Evolutionary conservation across 2,888 invertebrate genomes (phyloP), one percentile per base, ranked within the genome.

Genomic region (Xestia ashworthii): DNA sequence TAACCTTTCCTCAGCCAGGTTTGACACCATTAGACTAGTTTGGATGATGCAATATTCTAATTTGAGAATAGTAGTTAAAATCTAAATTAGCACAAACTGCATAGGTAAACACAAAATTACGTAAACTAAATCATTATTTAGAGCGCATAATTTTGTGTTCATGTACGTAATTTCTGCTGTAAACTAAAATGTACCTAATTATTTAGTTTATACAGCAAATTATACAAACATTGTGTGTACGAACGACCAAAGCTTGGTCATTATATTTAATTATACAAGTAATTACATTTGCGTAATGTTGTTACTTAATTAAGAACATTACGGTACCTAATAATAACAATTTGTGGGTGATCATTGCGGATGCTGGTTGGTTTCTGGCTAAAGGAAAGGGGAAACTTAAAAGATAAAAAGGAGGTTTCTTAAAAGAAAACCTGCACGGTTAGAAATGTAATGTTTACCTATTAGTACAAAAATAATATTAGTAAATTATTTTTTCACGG

Each of bases 181-280:
- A 32, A 58, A 83, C 83, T 65, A 50, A 55, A 76, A 76, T 46
- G 64, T 32, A 41, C 41, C 32, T 77, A 81, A 75, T 78, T 32
- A 67, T 82, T 70, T 58, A 78, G 55, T 78, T 78, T 53, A 67
- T 32, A 71, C 64, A n/a, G 58, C 81, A 71, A 81, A 85, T 82
- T 80, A 85, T 81, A 87, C 74, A 77, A 71, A 85, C 82, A 75
- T 66, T 58, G 32, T 25, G 62, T 79, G 64, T 69, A 12, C 58
- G 53, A 16, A 14, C 76, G 50, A 46, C 71, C 75, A 53, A 76
- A 78, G 74, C 78, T 64, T 68, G 83, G 67, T 76, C 72, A 86
- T 85, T 81, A 75, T n/a, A 82, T 82, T 76, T 74, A 82, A 85
- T 82, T 85, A 78, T 65, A 75, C 67, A 74, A 88, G 50, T 85